phyloP scores from a whole-genome alignment of 35 echinoderm and acorn worm genomes.

The Lytechinus variegatus region DNA sequence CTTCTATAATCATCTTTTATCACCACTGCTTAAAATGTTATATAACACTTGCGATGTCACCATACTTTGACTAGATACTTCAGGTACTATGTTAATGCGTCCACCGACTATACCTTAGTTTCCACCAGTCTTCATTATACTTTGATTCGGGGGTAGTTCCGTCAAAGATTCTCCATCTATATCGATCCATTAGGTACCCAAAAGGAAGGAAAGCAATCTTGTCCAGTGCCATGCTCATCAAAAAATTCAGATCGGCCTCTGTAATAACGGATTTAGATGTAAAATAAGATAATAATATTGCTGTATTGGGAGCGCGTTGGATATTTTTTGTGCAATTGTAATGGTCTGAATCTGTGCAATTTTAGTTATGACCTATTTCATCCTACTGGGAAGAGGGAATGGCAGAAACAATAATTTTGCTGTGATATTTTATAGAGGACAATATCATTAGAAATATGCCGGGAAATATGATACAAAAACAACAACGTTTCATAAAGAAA shows the following conservation, averaged over 20 bases:
- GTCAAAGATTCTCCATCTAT: slow-evolving; percentile 80
- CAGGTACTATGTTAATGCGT: background rate
- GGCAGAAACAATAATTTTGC: no score
- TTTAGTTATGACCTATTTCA: no score
- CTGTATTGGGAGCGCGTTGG: no score
- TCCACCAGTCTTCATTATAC: slow-evolving; percentile 86
- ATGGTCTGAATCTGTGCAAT: no score
- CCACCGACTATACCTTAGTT: slow-evolving; percentile 61
- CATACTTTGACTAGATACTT: background rate
- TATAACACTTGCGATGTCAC: background rate
- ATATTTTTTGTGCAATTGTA: no score
- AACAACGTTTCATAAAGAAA: background rate
- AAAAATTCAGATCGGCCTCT: slow-evolving; percentile 84
- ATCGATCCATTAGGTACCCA: slow-evolving; percentile 74
- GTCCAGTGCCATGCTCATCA: slow-evolving; percentile 80
- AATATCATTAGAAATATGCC: background rate
- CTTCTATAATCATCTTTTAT: background rate
- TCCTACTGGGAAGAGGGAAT: no score
- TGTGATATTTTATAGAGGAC: no score
- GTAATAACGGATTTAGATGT: background rate
- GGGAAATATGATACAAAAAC: no score
- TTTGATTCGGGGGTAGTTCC: slow-evolving; percentile 49
- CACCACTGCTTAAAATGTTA: background rate
- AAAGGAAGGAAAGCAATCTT: slow-evolving; percentile 84
- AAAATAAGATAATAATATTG: background rate